Percentiles rank a stretch among this genome's conserved stretches.
Conservation (phyloP, 2,888 invertebrate species). For the Alentia gelatinosa region DNA sequence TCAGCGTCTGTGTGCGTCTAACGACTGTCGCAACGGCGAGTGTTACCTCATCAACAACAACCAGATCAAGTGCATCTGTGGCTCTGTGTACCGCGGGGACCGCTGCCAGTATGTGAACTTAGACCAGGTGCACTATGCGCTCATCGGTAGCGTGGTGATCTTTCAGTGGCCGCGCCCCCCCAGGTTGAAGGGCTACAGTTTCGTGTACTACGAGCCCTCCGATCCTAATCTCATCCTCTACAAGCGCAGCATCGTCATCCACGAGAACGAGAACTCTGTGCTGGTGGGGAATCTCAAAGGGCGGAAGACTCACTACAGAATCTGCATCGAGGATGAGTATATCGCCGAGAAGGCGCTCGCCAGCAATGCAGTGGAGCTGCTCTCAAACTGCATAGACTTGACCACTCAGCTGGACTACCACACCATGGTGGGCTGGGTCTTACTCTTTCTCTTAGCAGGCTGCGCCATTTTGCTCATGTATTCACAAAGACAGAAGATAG, state of each 20-base stretch:
- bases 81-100: slow-evolving; percentile 51
- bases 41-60: slow-evolving; percentile 35
- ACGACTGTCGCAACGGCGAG: slow-evolving; percentile 48
- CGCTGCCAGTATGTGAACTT: slow-evolving; percentile 59
- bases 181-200: slow-evolving; percentile 59
- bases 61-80: slow-evolving; percentile 45
- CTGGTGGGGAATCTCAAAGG: slow-evolving; percentile 59
- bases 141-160: slow-evolving; percentile 60
- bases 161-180: slow-evolving; percentile 62
- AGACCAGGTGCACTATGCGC: slow-evolving; percentile 34
- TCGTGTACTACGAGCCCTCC: slow-evolving; percentile 60
- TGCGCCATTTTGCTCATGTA: slow-evolving; percentile 61
- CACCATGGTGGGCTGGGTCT: slow-evolving; percentile 59
- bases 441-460: slow-evolving; percentile 51
- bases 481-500: slow-evolving; percentile 62
- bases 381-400: slow-evolving; percentile 60
- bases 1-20: slow-evolving; percentile 23
- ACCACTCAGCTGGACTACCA: slow-evolving; percentile 62
- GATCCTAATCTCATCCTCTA: slow-evolving; percentile 33
- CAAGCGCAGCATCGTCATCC: slow-evolving; percentile 56
- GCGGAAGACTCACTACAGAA: slow-evolving; percentile 54
- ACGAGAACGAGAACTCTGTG: slow-evolving; percentile 57
- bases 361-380: slow-evolving; percentile 18
- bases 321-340: slow-evolving; percentile 61
- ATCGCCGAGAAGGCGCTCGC: slow-evolving; percentile 57